phyloP scores from a whole-genome alignment of 2,113 vertebrate species.

The Brienomyrus longianalis region DNA sequence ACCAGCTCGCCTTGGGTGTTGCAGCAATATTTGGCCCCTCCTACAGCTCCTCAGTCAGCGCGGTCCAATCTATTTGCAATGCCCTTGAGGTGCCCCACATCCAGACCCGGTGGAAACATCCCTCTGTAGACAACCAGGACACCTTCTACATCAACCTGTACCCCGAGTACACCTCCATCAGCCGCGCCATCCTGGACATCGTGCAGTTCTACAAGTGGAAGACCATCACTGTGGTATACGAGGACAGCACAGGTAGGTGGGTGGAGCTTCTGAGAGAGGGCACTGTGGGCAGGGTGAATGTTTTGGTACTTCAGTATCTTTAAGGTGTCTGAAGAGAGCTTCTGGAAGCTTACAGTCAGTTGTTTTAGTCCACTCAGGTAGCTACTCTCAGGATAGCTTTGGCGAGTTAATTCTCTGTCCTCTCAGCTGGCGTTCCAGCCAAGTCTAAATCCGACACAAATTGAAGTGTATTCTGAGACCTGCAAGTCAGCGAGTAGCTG shows the following conservation, averaged over 20 bases:
- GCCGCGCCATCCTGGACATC: conserved; percentile 84
- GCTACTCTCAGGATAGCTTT: background rate
- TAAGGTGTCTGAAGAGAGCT: background rate
- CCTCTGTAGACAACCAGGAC: conserved; percentile 84
- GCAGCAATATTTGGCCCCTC: conserved; percentile 90
- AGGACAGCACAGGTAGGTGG: conserved; percentile 86
- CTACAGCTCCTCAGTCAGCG: conserved; percentile 90
- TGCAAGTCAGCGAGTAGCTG: background rate
- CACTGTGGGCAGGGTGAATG: background rate
- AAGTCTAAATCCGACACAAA: background rate
- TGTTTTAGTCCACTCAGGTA: background rate
- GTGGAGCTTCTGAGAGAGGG: background rate
- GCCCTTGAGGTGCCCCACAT: conserved; percentile 97
- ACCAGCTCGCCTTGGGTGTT: conserved; percentile 90
- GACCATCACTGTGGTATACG: conserved; percentile 87
- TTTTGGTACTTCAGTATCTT: background rate
- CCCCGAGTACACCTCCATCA: conserved; percentile 88
- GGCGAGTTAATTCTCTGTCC: background rate
- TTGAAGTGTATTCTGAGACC: background rate
- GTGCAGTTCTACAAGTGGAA: conserved; percentile 95
- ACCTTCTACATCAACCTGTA: conserved; percentile 94
- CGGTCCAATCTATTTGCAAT: conserved; percentile 95
- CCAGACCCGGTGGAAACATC: conserved; percentile 96
- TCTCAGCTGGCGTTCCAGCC: background rate
- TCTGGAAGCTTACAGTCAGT: background rate